A percentile compares a stretch with the other conserved stretches of the same genome.
phyloP scores from a whole-genome alignment of 2,113 vertebrate genomes.

The Mastomys natalensis region DNA sequence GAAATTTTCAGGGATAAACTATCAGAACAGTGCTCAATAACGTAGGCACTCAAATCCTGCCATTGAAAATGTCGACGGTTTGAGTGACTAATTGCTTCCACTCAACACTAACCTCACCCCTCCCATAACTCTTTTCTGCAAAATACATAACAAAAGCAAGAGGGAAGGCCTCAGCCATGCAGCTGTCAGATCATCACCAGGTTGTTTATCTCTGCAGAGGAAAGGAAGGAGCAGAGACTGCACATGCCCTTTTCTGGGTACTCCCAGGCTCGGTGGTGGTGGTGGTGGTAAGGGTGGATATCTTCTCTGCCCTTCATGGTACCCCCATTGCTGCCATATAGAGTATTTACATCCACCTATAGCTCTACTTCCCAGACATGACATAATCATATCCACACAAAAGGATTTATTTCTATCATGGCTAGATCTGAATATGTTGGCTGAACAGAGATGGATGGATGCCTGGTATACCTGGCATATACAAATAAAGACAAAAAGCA shows the following conservation, averaged over 20 bases:
- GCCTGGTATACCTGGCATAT: background rate
- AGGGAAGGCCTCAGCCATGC: constrained; percentile 56
- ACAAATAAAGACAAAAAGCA: background rate
- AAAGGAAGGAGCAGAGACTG: constrained; percentile 19
- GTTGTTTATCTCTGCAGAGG: constrained; percentile 42
- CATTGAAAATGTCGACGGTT: constrained; percentile 75
- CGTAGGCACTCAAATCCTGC: constrained; percentile 77
- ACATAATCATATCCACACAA: background rate
- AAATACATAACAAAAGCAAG: constrained; percentile 74
- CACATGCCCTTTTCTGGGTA: constrained; percentile 20
- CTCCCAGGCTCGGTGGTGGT: background rate
- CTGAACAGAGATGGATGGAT: background rate
- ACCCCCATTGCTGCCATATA: background rate
- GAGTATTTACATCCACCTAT: background rate
- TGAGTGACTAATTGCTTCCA: constrained; percentile 82
- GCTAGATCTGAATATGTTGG: constrained; percentile 31
- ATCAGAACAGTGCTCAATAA: constrained; percentile 74
- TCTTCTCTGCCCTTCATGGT: background rate
- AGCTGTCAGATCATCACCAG: constrained; percentile 66
- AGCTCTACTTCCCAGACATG: constrained; percentile 19
- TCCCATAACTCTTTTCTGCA: constrained; percentile 61
- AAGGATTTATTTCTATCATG: constrained; percentile 22
- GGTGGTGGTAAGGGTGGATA: background rate
- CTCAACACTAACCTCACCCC: constrained; percentile 75
- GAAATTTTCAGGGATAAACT: constrained; percentile 80